Evolutionary conservation across 2,888 invertebrate species (phyloP).

Genomic region (Listrodromus nycthemerus): DNA sequence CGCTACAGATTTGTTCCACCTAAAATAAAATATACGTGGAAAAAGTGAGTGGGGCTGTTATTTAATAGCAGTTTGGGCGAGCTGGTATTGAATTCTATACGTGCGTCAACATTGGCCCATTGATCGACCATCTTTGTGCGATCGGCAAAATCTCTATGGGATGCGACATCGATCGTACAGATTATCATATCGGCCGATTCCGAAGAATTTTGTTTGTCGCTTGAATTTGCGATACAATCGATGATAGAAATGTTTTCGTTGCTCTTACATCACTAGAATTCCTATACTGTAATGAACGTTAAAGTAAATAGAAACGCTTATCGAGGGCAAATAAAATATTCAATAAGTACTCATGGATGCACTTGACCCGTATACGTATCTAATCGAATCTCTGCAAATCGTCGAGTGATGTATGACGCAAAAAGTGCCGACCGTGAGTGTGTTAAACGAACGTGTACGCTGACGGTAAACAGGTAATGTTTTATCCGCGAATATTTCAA

Average conservation of each 20-base stretch:
- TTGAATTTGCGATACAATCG: background rate
- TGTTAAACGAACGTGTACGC: too few species aligned
- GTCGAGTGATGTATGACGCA: background rate
- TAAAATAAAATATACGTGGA: too few species aligned
- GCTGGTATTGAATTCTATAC: too few species aligned
- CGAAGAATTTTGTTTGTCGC: background rate
- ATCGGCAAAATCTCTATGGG: too few species aligned
- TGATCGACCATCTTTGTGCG: too few species aligned
- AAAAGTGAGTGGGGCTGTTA: too few species aligned
- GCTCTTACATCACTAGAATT: background rate
- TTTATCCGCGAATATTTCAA: too few species aligned
- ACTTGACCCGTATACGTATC: conserved; percentile 12
- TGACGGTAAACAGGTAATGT: too few species aligned
- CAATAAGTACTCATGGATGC: background rate
- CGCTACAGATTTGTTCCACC: too few species aligned
- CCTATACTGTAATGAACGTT: background rate
- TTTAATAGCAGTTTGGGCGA: background rate
- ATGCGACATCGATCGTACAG: background rate
- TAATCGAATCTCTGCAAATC: background rate
- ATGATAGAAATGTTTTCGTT: background rate
- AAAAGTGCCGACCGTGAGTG: background rate
- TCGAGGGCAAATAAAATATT: background rate
- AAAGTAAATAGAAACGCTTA: too few species aligned
- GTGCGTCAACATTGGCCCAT: too few species aligned
- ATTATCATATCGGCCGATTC: background rate